These are phyloP conservation scores for Varanus salvator DNA, from an alignment of 2,113 vertebrate genomes.

Conservation along the genomic window DNA sequence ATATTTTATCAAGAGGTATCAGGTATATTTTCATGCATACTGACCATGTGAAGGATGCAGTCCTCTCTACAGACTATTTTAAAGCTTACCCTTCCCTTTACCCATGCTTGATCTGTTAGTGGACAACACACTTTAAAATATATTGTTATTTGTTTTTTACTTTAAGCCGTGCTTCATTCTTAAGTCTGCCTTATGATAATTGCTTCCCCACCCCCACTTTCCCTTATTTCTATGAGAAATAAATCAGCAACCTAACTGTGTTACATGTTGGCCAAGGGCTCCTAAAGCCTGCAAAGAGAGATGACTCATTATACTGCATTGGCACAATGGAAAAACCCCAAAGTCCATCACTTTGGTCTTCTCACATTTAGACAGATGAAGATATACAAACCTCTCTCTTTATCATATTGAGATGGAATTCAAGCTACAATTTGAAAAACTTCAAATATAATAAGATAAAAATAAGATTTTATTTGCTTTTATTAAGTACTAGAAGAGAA, in stretches of 20 bases:
- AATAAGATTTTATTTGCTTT: too few relatives aligned
- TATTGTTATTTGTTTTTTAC: not conserved
- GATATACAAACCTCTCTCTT: not conserved
- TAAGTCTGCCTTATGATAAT: not conserved
- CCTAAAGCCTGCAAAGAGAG: constrained; percentile 14
- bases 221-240: not conserved
- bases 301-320: constrained; percentile 72
- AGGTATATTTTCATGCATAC: not conserved
- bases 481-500: too few relatives aligned
- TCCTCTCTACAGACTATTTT: not conserved
- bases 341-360: not conserved
- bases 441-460: too few relatives aligned
- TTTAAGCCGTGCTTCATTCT: not conserved
- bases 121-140: not conserved
- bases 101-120: not conserved
- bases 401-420: fast-evolving
- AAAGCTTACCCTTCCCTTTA: not conserved
- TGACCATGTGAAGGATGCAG: constrained; percentile 13
- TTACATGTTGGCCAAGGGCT: constrained; percentile 17
- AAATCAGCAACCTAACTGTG: constrained; percentile 20
- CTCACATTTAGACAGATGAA: not conserved
- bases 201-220: constrained; percentile 14
- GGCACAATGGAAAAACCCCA: not conserved
- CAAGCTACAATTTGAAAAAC: not conserved
- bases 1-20: not conserved